A percentile compares a stretch with the other conserved stretches of the same genome.
Conservation (phyloP, 2,113 vertebrate species). For the Triplophysa dalaica region DNA sequence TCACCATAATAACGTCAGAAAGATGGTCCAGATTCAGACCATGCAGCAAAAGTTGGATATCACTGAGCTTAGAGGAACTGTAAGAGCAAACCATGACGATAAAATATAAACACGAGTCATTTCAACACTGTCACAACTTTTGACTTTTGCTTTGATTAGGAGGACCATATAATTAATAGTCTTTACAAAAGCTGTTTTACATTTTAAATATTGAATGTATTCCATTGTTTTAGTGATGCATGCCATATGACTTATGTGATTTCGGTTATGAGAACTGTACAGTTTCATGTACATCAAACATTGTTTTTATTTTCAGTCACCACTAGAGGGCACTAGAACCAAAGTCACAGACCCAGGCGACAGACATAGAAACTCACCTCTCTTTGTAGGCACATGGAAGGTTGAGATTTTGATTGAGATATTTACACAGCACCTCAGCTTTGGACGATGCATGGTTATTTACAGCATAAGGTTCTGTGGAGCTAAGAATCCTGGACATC, state of each 20-base stretch:
- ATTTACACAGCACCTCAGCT: conserved; percentile 71
- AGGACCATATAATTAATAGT: no score
- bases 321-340: conserved; percentile 41
- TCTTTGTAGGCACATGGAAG: conserved; percentile 55
- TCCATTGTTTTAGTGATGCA: not conserved
- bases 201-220: not conserved
- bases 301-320: not conserved
- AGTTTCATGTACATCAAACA: not conserved
- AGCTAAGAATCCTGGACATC: conserved; percentile 65
- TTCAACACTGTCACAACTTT: not conserved
- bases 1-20: conserved; percentile 69
- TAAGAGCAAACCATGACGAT: not conserved
- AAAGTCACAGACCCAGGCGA: not conserved
- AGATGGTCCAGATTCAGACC: conserved; percentile 85
- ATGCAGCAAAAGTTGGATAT: conserved; percentile 84
- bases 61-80: conserved; percentile 79
- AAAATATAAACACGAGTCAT: conserved; percentile 5
- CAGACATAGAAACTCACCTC: conserved; percentile 66
- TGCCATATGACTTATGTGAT: not conserved
- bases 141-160: no score
- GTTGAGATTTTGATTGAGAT: conserved; percentile 67
- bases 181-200: no score
- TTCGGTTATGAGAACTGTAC: not conserved
- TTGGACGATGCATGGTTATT: conserved; percentile 61
- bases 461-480: conserved; percentile 33